These are phyloP conservation scores for Himalopsyche phryganea DNA, from an alignment of 1,140 invertebrate genomes.

Conservation along the genomic window DNA sequence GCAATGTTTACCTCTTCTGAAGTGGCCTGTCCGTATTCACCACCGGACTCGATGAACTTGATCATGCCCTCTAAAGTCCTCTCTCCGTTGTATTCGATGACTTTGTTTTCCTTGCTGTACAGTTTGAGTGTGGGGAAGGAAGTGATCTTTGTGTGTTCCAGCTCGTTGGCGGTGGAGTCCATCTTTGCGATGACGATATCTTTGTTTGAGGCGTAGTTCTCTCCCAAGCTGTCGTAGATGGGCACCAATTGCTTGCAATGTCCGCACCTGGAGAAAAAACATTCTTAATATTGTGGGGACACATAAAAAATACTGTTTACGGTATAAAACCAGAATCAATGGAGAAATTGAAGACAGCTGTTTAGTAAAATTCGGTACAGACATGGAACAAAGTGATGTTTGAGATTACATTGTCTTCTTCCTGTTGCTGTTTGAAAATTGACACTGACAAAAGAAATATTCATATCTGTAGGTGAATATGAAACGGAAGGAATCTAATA, in stretches of 20 bases:
- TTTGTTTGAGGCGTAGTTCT: constrained; percentile 80
- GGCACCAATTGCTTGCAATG: constrained; percentile 96
- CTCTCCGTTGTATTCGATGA: constrained; percentile 92
- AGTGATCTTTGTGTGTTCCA: constrained; percentile 90
- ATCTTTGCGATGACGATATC: constrained; percentile 96
- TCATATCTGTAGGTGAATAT: no score
- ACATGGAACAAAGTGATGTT: no score
- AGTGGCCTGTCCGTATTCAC: constrained; percentile 62
- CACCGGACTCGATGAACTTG: constrained; percentile 87
- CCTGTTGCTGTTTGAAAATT: no score
- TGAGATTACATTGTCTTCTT: no score
- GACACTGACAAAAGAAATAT: no score
- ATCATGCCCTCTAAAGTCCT: constrained; percentile 89
- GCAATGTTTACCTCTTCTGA: constrained; percentile 64
- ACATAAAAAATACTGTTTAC: no score
- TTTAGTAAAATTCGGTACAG: no score
- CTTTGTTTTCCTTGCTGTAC: constrained; percentile 92
- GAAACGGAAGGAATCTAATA: no score
- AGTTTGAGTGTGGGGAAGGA: constrained; percentile 97
- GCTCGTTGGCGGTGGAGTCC: constrained; percentile 95
- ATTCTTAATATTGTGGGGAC: constrained; percentile 1
- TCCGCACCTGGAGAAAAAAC: constrained; percentile 59
- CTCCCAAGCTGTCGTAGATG: constrained; percentile 81
- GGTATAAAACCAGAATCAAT: no score
- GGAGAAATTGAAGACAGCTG: neutral